phyloP scores from a whole-genome alignment of 2,797 vertebrate genomes.

The Sphenopsis melanotis region DNA sequence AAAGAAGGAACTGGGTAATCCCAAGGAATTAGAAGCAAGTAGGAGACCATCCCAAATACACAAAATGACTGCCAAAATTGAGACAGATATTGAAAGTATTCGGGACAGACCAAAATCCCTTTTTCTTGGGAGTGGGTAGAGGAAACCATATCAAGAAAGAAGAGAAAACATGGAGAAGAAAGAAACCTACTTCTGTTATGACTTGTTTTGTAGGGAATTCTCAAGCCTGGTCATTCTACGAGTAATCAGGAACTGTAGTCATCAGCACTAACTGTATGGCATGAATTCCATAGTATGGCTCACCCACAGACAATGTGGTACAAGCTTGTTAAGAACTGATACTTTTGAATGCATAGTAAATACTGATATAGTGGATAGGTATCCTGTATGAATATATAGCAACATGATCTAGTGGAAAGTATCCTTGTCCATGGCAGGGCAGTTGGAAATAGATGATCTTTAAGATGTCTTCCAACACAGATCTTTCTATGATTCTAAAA shows the following conservation, averaged over 20 bases:
- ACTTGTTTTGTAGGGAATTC: background rate
- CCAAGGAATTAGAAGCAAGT: background rate
- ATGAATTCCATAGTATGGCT: background rate
- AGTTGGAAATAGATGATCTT: background rate
- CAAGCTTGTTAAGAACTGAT: background rate
- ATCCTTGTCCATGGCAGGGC: background rate
- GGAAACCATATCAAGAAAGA: background rate
- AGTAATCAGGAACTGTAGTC: background rate
- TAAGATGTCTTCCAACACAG: too few relatives aligned
- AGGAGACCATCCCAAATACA: background rate
- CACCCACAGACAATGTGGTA: too few relatives aligned
- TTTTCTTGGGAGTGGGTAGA: background rate
- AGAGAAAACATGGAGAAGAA: background rate
- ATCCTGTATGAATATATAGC: background rate
- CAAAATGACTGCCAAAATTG: background rate
- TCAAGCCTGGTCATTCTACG: background rate
- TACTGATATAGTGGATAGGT: background rate
- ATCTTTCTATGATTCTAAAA: background rate
- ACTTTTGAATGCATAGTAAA: background rate
- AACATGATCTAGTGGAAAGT: background rate
- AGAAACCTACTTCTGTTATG: background rate
- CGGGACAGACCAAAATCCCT: background rate
- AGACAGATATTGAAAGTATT: background rate
- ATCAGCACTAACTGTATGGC: background rate
- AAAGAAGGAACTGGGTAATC: background rate